Base-by-base conservation (phyloP, 2,888 invertebrate species). In the Polietes domitor region DNA sequence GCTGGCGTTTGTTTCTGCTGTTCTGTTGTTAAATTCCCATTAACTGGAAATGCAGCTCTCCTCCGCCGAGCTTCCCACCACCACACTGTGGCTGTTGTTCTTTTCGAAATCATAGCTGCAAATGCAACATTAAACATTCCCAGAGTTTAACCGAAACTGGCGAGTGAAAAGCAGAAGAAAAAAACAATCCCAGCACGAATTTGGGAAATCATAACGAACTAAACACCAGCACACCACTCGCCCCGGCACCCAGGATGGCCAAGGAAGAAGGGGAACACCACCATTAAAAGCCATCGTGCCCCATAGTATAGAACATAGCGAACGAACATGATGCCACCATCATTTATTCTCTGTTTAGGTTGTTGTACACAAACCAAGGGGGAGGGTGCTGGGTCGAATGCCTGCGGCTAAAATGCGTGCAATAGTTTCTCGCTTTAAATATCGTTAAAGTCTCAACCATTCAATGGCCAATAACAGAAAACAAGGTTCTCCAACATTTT, bases 1-100 rank as follows among this genome's bases (percentile, higher is more conserved):
- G 24, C n/a, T n/a, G 47, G 15, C 15, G 26, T 58, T 68, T 65
- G 65, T 65, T 65, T 5, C 65, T 65, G 65, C 7, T 37, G 19
- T 32, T 53, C 19, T 47, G 58, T 58, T 41, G 55, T 72, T 72
- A 72, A 72, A 72, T 72, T 72, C 72, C 37, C 72, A 72, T 72
- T 72, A 72, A 72, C 72, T 55, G 28, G 24, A 72, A 58, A 55
- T 72, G 32, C 19, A n/a, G n/a, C n/a, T n/a, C n/a, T 72, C 55
- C 55, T 72, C 19, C 71, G 21, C 1, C 61, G 1, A 3, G 47
- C 41, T n/a, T 26, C 26, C 26, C 6, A 26, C 24, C 53, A 53
- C 24, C 58, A 26, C 21, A 58, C 15, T 58, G 58, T 21, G 24
- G 47, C n/a, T 58, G 58, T 12, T 26, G 12, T 24, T 26, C 26